These are phyloP conservation scores for Euthynnus affinis DNA, from an alignment of 2,797 vertebrate species.

Conservation along the genomic window DNA sequence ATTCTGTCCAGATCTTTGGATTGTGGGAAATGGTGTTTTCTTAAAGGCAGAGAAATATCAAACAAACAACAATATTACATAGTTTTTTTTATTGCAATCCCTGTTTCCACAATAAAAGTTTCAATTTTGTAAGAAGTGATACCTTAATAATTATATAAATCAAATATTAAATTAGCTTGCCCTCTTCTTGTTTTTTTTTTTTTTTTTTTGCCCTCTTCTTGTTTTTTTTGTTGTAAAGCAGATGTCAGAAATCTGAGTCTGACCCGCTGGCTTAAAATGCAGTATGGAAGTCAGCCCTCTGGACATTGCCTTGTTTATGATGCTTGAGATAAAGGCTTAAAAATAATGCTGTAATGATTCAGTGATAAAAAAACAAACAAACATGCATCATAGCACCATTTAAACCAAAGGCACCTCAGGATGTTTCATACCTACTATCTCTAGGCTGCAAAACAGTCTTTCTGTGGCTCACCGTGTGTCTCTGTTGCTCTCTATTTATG, in stretches of 20 bases:
- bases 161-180: too few species aligned
- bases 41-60: too few species aligned
- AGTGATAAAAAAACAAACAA: neutral
- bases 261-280: neutral
- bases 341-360: neutral
- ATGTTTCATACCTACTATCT: constrained; percentile 1
- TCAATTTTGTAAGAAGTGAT: too few species aligned
- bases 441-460: constrained; percentile 1
- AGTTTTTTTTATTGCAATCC: too few species aligned
- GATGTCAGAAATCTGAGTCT: neutral
- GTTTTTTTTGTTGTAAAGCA: neutral
- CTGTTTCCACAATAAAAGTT: too few species aligned
- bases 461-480: constrained; percentile 18
- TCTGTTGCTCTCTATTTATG: constrained; percentile 45
- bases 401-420: neutral
- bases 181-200: too few species aligned
- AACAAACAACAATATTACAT: too few species aligned
- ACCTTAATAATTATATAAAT: too few species aligned
- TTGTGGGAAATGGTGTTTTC: too few species aligned
- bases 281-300: neutral
- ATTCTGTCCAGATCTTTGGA: too few species aligned
- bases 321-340: neutral
- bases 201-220: neutral
- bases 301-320: neutral
- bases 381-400: neutral